Conservation (phyloP, 2,888 invertebrate species). For the Campaea margaritaria region DNA sequence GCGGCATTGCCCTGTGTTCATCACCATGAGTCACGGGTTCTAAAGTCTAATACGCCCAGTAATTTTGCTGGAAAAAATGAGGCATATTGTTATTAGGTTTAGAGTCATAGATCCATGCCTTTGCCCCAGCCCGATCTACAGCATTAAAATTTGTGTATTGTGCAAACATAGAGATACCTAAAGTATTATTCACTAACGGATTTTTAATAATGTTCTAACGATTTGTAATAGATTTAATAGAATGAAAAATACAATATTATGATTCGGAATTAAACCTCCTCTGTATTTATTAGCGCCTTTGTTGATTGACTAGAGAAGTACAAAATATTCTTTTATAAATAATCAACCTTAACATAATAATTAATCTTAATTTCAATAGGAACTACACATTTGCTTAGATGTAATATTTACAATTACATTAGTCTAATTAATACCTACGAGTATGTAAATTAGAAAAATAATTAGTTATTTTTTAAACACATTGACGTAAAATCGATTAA, state of each 20-base stretch:
- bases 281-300: constrained; percentile 73
- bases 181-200: too few relatives aligned
- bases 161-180: too few relatives aligned
- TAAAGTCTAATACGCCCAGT: too few relatives aligned
- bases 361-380: constrained; percentile 54
- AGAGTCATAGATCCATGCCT: too few relatives aligned
- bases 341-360: constrained; percentile 63
- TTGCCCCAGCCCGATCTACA: too few relatives aligned
- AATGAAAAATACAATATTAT: constrained; percentile 37
- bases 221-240: background rate
- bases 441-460: constrained; percentile 12
- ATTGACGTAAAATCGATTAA: constrained; percentile 14
- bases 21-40: too few relatives aligned
- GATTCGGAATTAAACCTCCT: constrained; percentile 67
- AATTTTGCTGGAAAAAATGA: too few relatives aligned
- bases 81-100: too few relatives aligned
- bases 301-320: constrained; percentile 76
- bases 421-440: constrained; percentile 1
- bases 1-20: too few relatives aligned
- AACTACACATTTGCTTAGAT: constrained; percentile 53
- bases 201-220: too few relatives aligned
- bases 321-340: constrained; percentile 63
- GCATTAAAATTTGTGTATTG: too few relatives aligned
- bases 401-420: constrained; percentile 49
- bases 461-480: constrained; percentile 4